Base-by-base conservation (phyloP, 1,140 invertebrate species). In the Papilio xuthus region DNA sequence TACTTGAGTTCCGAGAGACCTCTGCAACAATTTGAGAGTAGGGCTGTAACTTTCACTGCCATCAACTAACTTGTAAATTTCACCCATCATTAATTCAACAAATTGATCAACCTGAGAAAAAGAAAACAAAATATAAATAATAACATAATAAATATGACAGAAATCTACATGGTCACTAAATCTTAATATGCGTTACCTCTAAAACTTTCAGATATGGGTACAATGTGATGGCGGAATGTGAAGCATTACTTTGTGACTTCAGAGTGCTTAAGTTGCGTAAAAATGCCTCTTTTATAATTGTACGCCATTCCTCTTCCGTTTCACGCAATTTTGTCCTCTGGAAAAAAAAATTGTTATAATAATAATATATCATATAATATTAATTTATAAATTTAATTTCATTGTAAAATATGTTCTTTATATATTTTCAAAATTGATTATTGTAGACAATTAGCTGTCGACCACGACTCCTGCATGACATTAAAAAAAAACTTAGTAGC, bases 1-100 rank as follows among this genome's bases (percentile, higher is more conserved):
- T 26, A 97, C 96, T 89, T 96, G 95, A n/a, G 91, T 87, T 26
- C 97, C 97, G 0, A 98, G 86, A n/a, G 95, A 93, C 80, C 93
- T 92, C 84, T 97, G 96, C 13, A 98, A 90, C 47, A 95, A 86
- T 71, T 90, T 94, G 3, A 96, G 92, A 4, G 95, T 95, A 0
- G 96, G 96, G 90, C 97, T 98, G 89, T 96, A 98, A 0, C 95
- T 96, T 86, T 98, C 97, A 0, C 97, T 98, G 2, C 96, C 96
- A 83, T 96, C 94, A 0, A 96, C 96, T 18, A 98, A 83, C 79
- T 95, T 95, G 77, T 93, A 94, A 7, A 97, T 94, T 92, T 98
- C 97, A 87, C 95, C 92, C 79, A 96, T 92, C 60, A 96, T 94
- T 60, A 95, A 90, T 78, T 97, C 95, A 1, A 96, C 94, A 87